A percentile compares a stretch with the other conserved stretches of the same genome.
Evolutionary conservation across 2,797 vertebrate genomes (phyloP).

Genomic region (Sebastes cheni): DNA sequence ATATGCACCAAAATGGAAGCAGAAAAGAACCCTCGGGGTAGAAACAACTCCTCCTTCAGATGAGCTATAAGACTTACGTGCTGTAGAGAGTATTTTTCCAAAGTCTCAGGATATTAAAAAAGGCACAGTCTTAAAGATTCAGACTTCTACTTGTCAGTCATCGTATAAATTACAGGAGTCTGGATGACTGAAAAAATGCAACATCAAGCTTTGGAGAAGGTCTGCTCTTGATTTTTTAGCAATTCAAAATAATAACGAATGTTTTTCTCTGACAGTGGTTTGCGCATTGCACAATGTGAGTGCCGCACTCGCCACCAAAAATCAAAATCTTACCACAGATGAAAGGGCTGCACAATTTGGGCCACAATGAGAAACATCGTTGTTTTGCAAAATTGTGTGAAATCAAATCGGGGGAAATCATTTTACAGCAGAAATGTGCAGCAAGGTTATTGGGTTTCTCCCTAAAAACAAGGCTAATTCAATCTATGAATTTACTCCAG

Average conservation of each 20-base stretch:
- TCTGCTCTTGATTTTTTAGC: constrained; percentile 38
- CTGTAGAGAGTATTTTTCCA: constrained; percentile 42
- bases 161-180: constrained; percentile 5
- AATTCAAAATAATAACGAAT: constrained; percentile 19
- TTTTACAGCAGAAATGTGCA: constrained; percentile 1
- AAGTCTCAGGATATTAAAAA: constrained; percentile 41
- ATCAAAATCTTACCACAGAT: constrained; percentile 32
- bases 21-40: constrained; percentile 43
- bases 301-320: constrained; percentile 19
- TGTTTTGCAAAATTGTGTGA: constrained; percentile 3
- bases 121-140: constrained; percentile 3
- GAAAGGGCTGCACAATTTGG: constrained; percentile 43
- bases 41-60: constrained; percentile 33
- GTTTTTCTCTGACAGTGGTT: constrained; percentile 21
- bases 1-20: constrained; percentile 44
- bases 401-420: neutral
- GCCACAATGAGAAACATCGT: constrained; percentile 19
- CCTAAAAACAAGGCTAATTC: neutral
- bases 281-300: constrained; percentile 1
- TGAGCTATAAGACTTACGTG: constrained; percentile 7
- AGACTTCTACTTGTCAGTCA: constrained; percentile 12
- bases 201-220: constrained; percentile 41
- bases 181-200: constrained; percentile 8
- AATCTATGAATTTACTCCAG: neutral
- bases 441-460: neutral